Conservation (phyloP, 2,797 vertebrate species). For the Acomys russatus region DNA sequence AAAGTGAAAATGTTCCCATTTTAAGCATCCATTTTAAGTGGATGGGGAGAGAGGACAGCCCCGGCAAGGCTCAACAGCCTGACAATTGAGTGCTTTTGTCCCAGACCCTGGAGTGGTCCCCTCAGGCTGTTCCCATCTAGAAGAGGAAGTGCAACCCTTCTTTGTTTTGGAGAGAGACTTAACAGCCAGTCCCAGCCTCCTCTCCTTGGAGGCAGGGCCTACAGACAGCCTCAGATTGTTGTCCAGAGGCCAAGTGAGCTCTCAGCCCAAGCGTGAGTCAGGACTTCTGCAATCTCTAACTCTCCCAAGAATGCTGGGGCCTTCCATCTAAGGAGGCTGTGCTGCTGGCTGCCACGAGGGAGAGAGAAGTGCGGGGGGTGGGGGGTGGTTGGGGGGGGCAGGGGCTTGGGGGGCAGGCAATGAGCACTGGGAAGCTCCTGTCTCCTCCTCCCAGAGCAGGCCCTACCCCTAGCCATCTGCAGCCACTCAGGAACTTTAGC, state of each 20-base stretch:
- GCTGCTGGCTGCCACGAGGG: slow-evolving; percentile 27
- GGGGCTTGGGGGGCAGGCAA: background rate
- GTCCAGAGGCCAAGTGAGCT: slow-evolving; percentile 57
- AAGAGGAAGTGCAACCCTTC: background rate
- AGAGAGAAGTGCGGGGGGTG: background rate
- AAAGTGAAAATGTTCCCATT: background rate
- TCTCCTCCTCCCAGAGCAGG: background rate
- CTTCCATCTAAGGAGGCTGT: background rate
- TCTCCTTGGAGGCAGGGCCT: background rate
- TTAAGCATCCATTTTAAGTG: background rate
- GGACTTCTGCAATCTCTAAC: slow-evolving; percentile 56
- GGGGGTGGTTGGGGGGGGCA: accelerated
- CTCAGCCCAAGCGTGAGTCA: slow-evolving; percentile 70
- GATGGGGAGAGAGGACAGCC: background rate
- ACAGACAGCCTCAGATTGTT: background rate
- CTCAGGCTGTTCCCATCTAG: background rate
- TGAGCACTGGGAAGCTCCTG: background rate
- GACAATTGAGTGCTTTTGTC: background rate
- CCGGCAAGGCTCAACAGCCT: background rate
- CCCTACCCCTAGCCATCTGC: background rate
- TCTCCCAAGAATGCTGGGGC: background rate
- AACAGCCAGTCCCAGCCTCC: background rate
- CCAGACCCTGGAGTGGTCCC: background rate
- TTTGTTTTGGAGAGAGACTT: background rate
- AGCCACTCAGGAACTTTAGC: background rate